A percentile compares a stretch with the other conserved stretches of the same genome.
phyloP scores from a whole-genome alignment of 2,797 vertebrate species.

The Crocidura indochinensis region DNA sequence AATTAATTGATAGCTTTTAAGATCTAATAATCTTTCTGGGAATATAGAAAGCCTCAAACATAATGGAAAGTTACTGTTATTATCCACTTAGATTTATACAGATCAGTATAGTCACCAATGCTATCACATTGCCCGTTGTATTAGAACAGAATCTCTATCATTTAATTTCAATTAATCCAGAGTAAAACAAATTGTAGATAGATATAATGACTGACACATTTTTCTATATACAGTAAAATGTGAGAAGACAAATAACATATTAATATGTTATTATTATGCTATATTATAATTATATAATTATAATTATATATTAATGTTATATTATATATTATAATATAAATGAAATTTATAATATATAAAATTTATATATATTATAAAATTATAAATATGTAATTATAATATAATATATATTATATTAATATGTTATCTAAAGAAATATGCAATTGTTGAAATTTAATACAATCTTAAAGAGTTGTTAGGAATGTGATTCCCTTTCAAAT shows the following conservation, averaged over 20 bases:
- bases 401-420: no score
- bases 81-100: neutral
- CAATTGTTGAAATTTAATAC: neutral
- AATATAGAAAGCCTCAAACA: slow-evolving; percentile 8
- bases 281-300: no score
- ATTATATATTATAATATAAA: no score
- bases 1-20: neutral
- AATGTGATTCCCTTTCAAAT: slow-evolving; percentile 6
- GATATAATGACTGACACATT: neutral
- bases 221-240: neutral
- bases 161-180: neutral
- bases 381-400: no score
- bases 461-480: neutral
- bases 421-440: neutral
- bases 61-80: neutral
- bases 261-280: no score
- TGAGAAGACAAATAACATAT: neutral
- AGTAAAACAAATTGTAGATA: neutral
- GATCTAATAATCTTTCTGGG: neutral
- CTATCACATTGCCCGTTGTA: neutral
- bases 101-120: neutral
- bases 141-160: neutral
- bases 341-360: no score
- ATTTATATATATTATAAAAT: no score
- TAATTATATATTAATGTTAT: no score